Evolutionary conservation across 2,113 vertebrate genomes (phyloP), one percentile per base, ranked within the genome.

Genomic region (Phyllostomus discolor): DNA sequence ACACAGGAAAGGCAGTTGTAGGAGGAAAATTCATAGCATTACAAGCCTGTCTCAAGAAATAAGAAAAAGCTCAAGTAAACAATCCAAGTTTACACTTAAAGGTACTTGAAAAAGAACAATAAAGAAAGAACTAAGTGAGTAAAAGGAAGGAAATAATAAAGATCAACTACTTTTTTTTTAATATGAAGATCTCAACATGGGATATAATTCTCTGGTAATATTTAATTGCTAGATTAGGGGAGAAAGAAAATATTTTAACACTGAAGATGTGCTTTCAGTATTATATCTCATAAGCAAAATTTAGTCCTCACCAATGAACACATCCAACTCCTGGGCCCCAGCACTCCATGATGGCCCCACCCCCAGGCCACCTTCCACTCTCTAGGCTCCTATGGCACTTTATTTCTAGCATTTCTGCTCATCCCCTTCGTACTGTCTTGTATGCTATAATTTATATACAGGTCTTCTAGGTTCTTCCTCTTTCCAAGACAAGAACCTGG

Each of bases 301-400:
- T 82, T 7, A 54, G 50, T 62, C 52, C 38, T 24, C 10, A 64
- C 10, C 9, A 57, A 81, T 15, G 59, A 81, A 28, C 59, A 54
- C 15, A 26, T 17, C 5, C 6, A 70, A 48, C 5, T 35, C 24
- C 33, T 16, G 15, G 17, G 8, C 26, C n/a, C n/a, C 19, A 7
- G 12, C 2, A 43, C 28, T 31, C 31, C 43, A 89, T 17, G 48
- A 7, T 20, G 38, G 38, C 19, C 26, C 22, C 3, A 10, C 28
- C 33, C 26, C 35, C 10, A 57, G 26, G 46, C 35, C 4, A 4
- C 41, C 20, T 73, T 4, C 1, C 0, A 5, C 54, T 3, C 48
- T 54, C 10, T 7, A n/a, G 48, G 41, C 15, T 57, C 24, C 20
- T 2, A 8, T 1, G 2, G 86, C 15, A 38, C 43, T 59, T 48